phyloP scores from a whole-genome alignment of 2,888 invertebrate genomes.

The Drosophila buzzatii region DNA sequence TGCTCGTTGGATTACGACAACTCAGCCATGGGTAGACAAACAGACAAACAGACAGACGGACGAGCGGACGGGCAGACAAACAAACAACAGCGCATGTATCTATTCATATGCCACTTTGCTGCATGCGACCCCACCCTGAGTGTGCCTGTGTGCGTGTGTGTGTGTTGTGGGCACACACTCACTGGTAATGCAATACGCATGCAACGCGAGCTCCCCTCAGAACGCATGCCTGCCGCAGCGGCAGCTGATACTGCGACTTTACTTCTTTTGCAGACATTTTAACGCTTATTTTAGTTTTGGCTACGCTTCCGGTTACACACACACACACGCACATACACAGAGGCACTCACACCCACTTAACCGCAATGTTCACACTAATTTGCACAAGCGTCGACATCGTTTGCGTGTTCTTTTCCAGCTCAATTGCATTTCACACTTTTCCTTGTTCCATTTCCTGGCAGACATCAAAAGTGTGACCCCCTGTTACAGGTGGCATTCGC shows the following conservation, averaged over 20 bases:
- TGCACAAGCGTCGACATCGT: slow-evolving; percentile 59
- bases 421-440: slow-evolving; percentile 66
- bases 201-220: slow-evolving; percentile 40
- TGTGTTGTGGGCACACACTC: slow-evolving; percentile 14
- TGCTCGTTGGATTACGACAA: slow-evolving; percentile 80
- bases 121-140: slow-evolving; percentile 15
- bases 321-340: slow-evolving; percentile 18
- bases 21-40: slow-evolving; percentile 48
- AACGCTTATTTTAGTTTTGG: slow-evolving; percentile 80
- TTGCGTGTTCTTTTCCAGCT: slow-evolving; percentile 65
- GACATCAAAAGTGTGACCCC: slow-evolving; percentile 9
- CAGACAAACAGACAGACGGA: slow-evolving; percentile 23
- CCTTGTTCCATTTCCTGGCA: slow-evolving; percentile 26
- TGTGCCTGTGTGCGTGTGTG: slow-evolving; percentile 5
- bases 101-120: slow-evolving; percentile 74
- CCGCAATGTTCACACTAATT: slow-evolving; percentile 75
- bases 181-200: slow-evolving; percentile 76
- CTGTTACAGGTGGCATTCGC: neutral
- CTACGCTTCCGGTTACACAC: slow-evolving; percentile 43
- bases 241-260: slow-evolving; percentile 42
- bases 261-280: slow-evolving; percentile 80
- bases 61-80: slow-evolving; percentile 21
- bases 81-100: slow-evolving; percentile 75
- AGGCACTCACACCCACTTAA: slow-evolving; percentile 20
- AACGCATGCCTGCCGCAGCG: slow-evolving; percentile 44